Evolutionary conservation across 2,888 invertebrate genomes (phyloP).

Genomic region (Chrysolina americana): DNA sequence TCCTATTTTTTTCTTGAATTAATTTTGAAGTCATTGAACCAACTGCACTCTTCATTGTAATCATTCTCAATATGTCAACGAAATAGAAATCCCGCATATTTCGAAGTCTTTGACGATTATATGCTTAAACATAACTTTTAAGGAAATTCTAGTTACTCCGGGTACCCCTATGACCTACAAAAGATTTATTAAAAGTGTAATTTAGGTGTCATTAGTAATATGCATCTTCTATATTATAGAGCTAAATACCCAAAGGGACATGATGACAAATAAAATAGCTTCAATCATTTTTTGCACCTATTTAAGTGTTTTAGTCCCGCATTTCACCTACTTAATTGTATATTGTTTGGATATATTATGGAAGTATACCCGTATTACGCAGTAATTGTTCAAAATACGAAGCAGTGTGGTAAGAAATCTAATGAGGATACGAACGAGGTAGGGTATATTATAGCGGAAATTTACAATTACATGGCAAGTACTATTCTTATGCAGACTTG

Average conservation of each 20-base stretch:
- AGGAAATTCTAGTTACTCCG: background rate
- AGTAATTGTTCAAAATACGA: background rate
- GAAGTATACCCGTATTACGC: conserved; percentile 16
- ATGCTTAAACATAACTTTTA: conserved; percentile 7
- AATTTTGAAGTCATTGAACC: background rate
- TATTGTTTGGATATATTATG: background rate
- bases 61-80: background rate
- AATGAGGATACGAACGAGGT: conserved; percentile 4
- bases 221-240: conserved; percentile 3
- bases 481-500: background rate
- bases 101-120: background rate
- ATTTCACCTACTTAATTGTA: conserved; percentile 19
- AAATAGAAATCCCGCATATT: background rate
- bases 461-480: conserved; percentile 5
- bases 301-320: conserved; percentile 8
- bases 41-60: background rate
- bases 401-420: conserved; percentile 1
- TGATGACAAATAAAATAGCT: conserved; percentile 1
- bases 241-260: background rate
- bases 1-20: background rate
- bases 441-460: conserved; percentile 6
- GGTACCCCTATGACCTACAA: background rate
- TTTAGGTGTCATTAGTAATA: conserved; percentile 2
- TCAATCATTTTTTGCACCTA: conserved; percentile 8
- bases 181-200: conserved; percentile 14